Evolutionary conservation across 2,113 vertebrate species (phyloP).

Genomic region (Peromyscus maniculatus): DNA sequence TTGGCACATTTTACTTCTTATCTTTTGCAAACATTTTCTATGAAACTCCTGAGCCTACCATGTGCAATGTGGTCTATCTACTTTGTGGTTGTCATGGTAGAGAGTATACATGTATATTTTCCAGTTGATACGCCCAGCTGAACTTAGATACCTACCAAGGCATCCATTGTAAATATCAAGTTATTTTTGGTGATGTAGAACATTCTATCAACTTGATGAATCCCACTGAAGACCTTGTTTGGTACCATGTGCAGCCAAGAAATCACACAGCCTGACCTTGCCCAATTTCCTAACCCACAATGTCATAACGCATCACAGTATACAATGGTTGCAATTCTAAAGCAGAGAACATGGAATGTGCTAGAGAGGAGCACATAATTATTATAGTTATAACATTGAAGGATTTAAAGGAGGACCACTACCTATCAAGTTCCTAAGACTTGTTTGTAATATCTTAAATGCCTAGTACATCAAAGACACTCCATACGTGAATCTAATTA

Average conservation of each 20-base stretch:
- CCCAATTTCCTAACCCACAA: neutral
- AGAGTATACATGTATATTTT: neutral
- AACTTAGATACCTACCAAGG: neutral
- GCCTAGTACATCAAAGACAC: neutral
- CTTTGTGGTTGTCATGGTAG: neutral
- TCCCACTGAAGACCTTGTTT: neutral
- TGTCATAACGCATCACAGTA: neutral
- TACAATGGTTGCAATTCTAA: slow-evolving; percentile 17
- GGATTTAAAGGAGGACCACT: neutral
- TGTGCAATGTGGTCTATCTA: neutral
- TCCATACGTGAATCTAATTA: neutral
- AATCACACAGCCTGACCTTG: neutral
- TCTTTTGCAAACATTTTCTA: neutral
- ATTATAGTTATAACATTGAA: neutral
- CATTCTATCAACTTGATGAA: neutral
- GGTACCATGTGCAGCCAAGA: neutral
- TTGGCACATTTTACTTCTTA: neutral
- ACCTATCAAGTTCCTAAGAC: neutral
- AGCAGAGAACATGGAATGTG: neutral
- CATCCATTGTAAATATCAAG: neutral
- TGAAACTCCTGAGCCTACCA: neutral
- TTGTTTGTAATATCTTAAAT: neutral
- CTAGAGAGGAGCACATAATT: neutral
- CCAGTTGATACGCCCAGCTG: neutral
- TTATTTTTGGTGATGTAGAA: neutral